Percentiles rank a stretch among this genome's conserved stretches.
Conservation (phyloP, 30 jellyfish, hydroid and myxozoan species). For the Aurelia sp. region DNA sequence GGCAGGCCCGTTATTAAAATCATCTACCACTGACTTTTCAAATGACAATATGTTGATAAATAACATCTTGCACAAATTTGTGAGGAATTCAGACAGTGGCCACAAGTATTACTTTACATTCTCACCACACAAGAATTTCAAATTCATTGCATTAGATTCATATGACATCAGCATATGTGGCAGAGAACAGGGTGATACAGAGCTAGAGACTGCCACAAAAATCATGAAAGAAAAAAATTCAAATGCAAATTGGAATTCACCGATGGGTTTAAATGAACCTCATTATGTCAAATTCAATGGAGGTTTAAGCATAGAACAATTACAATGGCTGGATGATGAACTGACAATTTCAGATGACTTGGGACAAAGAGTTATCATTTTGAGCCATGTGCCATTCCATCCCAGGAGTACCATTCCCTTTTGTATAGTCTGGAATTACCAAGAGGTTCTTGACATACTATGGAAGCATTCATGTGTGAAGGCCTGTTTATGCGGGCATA, state of each 20-base stretch:
- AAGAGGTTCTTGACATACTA: constrained; percentile 74
- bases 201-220: constrained; percentile 52
- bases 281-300: constrained; percentile 88
- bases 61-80: constrained; percentile 15
- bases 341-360: constrained; percentile 42
- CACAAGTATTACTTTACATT: constrained; percentile 72
- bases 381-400: constrained; percentile 86
- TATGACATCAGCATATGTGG: constrained; percentile 85
- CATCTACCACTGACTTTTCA: not conserved
- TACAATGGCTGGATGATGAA: constrained; percentile 82
- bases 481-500: constrained; percentile 89
- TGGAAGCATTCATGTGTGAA: constrained; percentile 74
- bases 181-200: constrained; percentile 36
- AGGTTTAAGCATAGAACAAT: constrained; percentile 72
- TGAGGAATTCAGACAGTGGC: constrained; percentile 31
- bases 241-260: constrained; percentile 61
- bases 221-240: constrained; percentile 51
- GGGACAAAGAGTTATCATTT: constrained; percentile 69
- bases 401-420: constrained; percentile 68
- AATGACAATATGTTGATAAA: constrained; percentile 7
- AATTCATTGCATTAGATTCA: constrained; percentile 80
- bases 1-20: too few species aligned
- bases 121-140: constrained; percentile 61
- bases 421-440: constrained; percentile 78
- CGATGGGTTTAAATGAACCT: constrained; percentile 61